phyloP scores from a whole-genome alignment of 1,140 invertebrate genomes.

The Drosophila guanche region DNA sequence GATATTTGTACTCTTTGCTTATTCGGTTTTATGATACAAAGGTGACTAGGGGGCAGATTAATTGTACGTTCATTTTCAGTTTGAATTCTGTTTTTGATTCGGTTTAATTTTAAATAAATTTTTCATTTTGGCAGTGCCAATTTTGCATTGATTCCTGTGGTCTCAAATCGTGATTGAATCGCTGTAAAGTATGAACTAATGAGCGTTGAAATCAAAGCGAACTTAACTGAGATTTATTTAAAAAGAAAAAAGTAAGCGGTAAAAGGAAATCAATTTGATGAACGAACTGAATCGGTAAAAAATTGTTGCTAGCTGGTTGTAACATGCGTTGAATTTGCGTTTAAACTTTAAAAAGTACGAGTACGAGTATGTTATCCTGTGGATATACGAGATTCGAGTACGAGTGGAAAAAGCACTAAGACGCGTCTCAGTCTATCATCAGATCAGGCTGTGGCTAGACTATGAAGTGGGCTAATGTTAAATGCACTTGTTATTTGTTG shows the following conservation, averaged over 20 bases:
- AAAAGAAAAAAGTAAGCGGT: slow-evolving; percentile 23
- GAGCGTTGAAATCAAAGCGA: slow-evolving; percentile 52
- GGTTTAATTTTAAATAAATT: slow-evolving; percentile 25
- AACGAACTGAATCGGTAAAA: slow-evolving; percentile 45
- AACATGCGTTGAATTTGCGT: slow-evolving; percentile 58
- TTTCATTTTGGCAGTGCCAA: slow-evolving; percentile 45
- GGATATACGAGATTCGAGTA: slow-evolving; percentile 32
- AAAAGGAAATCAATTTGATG: slow-evolving; percentile 39
- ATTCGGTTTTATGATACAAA: slow-evolving; percentile 52
- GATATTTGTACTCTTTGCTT: slow-evolving; percentile 33
- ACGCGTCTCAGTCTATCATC: slow-evolving; percentile 23
- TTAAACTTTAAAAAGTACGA: slow-evolving; percentile 41
- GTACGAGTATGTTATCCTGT: slow-evolving; percentile 29
- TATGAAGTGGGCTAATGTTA: slow-evolving; percentile 49
- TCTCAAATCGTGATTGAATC: slow-evolving; percentile 25
- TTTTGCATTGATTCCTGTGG: slow-evolving; percentile 24
- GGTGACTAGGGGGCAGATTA: slow-evolving; percentile 48
- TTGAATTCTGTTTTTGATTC: slow-evolving; percentile 50
- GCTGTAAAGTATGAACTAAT: slow-evolving; percentile 63
- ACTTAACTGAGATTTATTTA: slow-evolving; percentile 31
- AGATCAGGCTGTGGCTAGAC: slow-evolving; percentile 39
- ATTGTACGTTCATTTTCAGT: slow-evolving; percentile 49
- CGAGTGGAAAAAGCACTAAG: slow-evolving; percentile 41
- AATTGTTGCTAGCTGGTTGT: slow-evolving; percentile 47
- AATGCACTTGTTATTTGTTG: slow-evolving; percentile 33